Base-by-base conservation (phyloP, 2,888 invertebrate species). In the Aspidiotus rigidus region DNA sequence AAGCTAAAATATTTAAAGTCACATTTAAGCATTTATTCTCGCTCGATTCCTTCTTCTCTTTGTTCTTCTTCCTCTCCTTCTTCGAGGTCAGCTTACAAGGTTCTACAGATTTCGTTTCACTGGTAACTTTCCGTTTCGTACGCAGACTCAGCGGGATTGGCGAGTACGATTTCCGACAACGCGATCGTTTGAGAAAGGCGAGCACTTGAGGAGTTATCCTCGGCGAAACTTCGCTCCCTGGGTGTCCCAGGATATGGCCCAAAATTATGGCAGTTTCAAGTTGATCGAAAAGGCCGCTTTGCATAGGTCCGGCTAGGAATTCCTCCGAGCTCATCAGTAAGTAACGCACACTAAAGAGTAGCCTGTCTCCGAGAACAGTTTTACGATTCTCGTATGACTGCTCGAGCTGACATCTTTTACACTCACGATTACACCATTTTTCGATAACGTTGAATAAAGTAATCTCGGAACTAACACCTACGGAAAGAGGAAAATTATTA, bases 311-410 rank as follows among this genome's bases (percentile, higher is more conserved):
- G 28, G 82, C 81, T 64, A 81, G 77, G 75, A 89, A 84, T 72
- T 86, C 86, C 63, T 81, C 82, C 10, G 84, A 83, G 11, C 81
- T 79, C 81, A 90, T 84, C 62, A 86, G 77, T 71, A 87, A 80
- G 74, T 87, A 88, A 9, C 88, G 81, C 15, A 85, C 85, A 72
- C 83, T 82, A 75, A 84, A 87, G 80, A 83, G 40, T 80, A 78
- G 74, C 5, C 79, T 77, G 60, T 78, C 78, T 8, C 76, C 74
- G 7, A 85, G 77, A 0, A 83, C 80, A 28, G 78, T 76, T 64
- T 83, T 79, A 64, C 81, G 79, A 73, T 84, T 83, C 41, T 76
- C 76, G 0, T 79, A 75, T 7, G 81, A 81, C n/a, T 82, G 78
- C 71, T 81, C 81, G 55, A 82, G 74, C 13, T 81, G 81, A 69